A percentile compares a stretch with the other conserved stretches of the same genome.
Conservation (phyloP, 2,113 vertebrate genomes). For the Patagioenas fasciata region DNA sequence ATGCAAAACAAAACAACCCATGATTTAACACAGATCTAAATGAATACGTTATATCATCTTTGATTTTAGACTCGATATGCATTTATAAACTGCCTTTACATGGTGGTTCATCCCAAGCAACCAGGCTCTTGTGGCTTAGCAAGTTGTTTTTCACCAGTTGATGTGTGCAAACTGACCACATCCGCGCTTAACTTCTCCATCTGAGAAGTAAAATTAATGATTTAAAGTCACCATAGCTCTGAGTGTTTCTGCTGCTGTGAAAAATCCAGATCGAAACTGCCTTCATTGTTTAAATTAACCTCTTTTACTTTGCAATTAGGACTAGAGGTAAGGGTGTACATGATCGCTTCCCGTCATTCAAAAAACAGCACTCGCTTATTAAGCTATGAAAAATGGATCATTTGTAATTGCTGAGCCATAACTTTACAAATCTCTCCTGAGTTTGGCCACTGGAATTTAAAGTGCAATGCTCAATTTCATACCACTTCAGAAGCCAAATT, state of each 20-base stretch:
- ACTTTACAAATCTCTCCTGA: conserved; percentile 18
- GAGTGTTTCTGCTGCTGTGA: not conserved
- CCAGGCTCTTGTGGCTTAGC: not conserved
- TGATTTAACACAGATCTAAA: not conserved
- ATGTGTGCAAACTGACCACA: not conserved
- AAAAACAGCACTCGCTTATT: not conserved
- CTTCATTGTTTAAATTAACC: not conserved
- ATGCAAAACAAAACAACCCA: not conserved
- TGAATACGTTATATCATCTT: not conserved
- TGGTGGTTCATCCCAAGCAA: not conserved
- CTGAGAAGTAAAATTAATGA: not conserved
- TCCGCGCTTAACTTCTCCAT: accelerated
- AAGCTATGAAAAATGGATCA: conserved; percentile 50
- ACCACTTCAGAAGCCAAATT: conserved; percentile 21
- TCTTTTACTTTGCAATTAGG: conserved; percentile 29
- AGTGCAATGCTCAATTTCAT: conserved; percentile 43
- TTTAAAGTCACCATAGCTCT: not conserved
- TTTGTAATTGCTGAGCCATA: not conserved
- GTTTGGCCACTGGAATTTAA: conserved; percentile 29
- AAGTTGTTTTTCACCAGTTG: not conserved
- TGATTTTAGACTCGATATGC: not conserved
- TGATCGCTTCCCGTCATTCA: not conserved
- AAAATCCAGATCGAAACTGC: not conserved
- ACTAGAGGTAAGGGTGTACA: not conserved
- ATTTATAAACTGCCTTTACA: not conserved